These are phyloP conservation scores for Ditula angustiorana DNA, from an alignment of 2,888 invertebrate species.

Conservation along the genomic window DNA sequence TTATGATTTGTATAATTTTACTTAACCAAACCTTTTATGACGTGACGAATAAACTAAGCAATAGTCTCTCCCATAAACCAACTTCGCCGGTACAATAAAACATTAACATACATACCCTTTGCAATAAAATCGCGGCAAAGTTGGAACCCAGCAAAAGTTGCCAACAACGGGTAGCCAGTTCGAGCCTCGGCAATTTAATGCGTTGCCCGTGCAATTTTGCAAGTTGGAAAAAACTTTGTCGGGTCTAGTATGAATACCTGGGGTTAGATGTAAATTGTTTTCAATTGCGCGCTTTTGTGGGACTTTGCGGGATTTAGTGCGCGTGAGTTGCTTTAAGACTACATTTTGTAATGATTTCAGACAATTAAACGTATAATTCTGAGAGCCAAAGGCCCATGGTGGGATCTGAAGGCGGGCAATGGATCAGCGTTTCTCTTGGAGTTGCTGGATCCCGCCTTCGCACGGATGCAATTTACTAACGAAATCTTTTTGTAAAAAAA, in stretches of 20 bases:
- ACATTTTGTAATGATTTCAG: background rate
- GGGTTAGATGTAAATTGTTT: constrained; percentile 36
- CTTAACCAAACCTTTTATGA: too few species aligned
- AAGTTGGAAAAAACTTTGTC: constrained; percentile 40
- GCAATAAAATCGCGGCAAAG: constrained; percentile 38
- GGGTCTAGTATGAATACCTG: constrained; percentile 29
- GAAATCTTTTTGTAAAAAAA: too few species aligned
- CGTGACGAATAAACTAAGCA: background rate
- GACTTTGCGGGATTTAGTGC: background rate
- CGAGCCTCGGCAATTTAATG: constrained; percentile 37
- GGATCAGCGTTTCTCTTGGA: too few species aligned
- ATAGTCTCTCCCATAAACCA: constrained; percentile 26
- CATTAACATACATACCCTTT: constrained; percentile 34
- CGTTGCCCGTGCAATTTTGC: constrained; percentile 37
- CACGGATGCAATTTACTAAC: too few species aligned
- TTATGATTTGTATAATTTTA: too few species aligned
- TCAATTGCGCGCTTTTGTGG: constrained; percentile 33
- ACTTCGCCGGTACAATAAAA: constrained; percentile 26
- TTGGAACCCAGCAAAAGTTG: constrained; percentile 37
- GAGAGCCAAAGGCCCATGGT: too few species aligned
- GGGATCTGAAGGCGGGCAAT: too few species aligned
- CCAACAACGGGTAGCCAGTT: constrained; percentile 37
- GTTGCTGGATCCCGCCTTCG: too few species aligned
- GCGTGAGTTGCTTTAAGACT: constrained; percentile 1
- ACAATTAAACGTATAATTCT: too few species aligned